A percentile compares a stretch with the other conserved stretches of the same genome.
Conservation (phyloP, 1,140 invertebrate species). For the Zophobas morio region DNA sequence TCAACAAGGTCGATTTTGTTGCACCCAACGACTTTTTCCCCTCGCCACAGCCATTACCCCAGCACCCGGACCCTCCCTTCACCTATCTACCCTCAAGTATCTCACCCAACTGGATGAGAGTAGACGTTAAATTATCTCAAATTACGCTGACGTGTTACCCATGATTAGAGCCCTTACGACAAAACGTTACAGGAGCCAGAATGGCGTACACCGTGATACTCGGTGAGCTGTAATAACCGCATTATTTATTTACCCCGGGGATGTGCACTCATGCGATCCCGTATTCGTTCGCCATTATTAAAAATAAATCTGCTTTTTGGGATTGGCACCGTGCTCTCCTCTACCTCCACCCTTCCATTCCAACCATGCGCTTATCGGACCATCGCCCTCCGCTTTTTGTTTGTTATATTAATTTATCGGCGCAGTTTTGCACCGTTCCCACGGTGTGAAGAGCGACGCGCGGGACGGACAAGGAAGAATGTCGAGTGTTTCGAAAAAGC, state of each 20-base stretch:
- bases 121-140: slow-evolving; percentile 64
- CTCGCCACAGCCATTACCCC: slow-evolving; percentile 53
- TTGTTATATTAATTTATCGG: no score
- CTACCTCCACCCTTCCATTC: no score
- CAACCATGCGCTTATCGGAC: no score
- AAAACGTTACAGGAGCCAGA: slow-evolving; percentile 44
- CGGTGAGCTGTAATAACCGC: slow-evolving; percentile 65
- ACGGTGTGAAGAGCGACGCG: no score
- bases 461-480: no score
- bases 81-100: slow-evolving; percentile 61
- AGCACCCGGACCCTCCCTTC: slow-evolving; percentile 54
- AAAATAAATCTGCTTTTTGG: slow-evolving; percentile 65
- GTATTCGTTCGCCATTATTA: slow-evolving; percentile 66
- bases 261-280: slow-evolving; percentile 62
- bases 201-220: slow-evolving; percentile 55
- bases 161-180: slow-evolving; percentile 38
- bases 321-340: background rate
- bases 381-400: no score
- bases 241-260: slow-evolving; percentile 67
- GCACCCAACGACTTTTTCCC: slow-evolving; percentile 8
- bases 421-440: no score
- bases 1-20: no score
- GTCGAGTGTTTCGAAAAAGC: no score
- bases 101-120: slow-evolving; percentile 63
- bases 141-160: slow-evolving; percentile 58